phyloP scores from a whole-genome alignment of 2,113 vertebrate genomes.

The Brachionichthys hirsutus region DNA sequence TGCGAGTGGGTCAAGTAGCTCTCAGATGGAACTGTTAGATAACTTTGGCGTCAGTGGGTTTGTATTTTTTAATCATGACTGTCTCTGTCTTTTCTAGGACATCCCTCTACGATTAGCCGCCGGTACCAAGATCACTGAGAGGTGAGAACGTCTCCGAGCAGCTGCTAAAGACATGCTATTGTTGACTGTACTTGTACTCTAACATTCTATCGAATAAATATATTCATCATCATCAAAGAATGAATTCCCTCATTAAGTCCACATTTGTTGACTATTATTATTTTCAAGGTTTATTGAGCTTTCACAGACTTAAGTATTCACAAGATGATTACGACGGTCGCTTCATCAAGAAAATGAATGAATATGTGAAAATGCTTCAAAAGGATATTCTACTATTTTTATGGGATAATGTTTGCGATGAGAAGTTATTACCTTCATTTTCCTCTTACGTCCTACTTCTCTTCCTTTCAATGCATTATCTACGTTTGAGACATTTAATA shows the following conservation, averaged over 20 bases:
- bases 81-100: slow-evolving; percentile 74
- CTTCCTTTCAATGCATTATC: no score
- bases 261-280: background rate
- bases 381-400: background rate
- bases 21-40: background rate
- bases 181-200: no score
- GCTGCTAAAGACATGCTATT: no score
- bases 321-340: no score
- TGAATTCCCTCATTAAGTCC: background rate
- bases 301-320: background rate
- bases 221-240: no score
- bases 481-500: background rate
- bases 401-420: background rate
- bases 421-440: background rate
- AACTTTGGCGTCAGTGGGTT: background rate
- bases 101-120: slow-evolving; percentile 82
- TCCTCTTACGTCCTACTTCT: background rate
- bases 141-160: slow-evolving; percentile 71
- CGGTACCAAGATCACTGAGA: slow-evolving; percentile 79
- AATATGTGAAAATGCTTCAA: no score
- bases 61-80: background rate
- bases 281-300: background rate
- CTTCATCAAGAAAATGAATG: no score
- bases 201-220: no score
- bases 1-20: background rate